These are phyloP conservation scores for Platichthys stellatus DNA, from an alignment of 2,113 vertebrate genomes.

Conservation along the genomic window DNA sequence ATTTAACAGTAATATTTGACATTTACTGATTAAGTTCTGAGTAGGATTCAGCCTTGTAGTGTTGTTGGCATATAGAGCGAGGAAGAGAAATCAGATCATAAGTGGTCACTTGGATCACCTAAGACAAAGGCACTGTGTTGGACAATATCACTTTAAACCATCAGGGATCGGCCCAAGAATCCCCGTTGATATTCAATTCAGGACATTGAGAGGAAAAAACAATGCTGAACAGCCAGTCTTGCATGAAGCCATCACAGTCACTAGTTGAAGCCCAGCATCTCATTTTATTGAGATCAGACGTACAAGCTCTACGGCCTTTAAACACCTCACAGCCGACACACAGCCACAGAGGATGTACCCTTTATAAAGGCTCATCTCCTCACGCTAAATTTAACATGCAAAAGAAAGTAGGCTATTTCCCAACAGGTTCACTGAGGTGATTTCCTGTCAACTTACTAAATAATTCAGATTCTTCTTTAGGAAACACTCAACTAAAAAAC, in stretches of 20 bases:
- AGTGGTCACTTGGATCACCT: too few relatives aligned
- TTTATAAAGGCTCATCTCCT: conserved; percentile 61
- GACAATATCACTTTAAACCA: too few relatives aligned
- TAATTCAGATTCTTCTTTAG: conserved; percentile 49
- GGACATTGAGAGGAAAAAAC: neutral
- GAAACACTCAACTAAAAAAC: conserved; percentile 34
- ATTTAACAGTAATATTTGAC: too few relatives aligned
- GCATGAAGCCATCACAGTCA: neutral
- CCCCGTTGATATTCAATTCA: too few relatives aligned
- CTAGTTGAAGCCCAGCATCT: conserved; percentile 6
- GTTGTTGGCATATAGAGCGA: too few relatives aligned
- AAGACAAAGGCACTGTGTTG: too few relatives aligned
- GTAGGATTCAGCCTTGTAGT: too few relatives aligned
- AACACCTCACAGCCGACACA: conserved; percentile 63
- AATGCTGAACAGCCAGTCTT: neutral
- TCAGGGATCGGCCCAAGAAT: too few relatives aligned
- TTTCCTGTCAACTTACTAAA: conserved; percentile 59
- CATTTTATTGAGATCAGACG: conserved; percentile 31
- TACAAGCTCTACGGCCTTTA: conserved; percentile 43
- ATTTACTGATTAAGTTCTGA: too few relatives aligned
- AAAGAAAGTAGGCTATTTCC: conserved; percentile 57
- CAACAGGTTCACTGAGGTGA: conserved; percentile 50
- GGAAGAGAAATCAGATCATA: too few relatives aligned
- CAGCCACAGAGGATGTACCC: conserved; percentile 47
- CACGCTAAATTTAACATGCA: conserved; percentile 68